Evolutionary conservation across 2,888 invertebrate species (phyloP).

Genomic region (Ectobius pallidus): DNA sequence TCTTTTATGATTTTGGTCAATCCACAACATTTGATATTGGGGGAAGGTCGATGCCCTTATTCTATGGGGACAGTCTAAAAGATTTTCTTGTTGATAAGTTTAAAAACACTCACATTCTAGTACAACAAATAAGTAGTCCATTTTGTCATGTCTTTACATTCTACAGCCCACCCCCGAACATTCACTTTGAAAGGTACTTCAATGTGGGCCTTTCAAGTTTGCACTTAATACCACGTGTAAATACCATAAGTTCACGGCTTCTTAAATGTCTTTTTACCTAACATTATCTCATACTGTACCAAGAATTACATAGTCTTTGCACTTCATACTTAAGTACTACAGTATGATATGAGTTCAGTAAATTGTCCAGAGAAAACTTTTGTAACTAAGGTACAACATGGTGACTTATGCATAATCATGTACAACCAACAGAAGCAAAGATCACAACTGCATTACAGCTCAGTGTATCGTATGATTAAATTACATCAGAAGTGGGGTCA

Average conservation of each 20-base stretch:
- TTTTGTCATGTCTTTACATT: conserved; percentile 29
- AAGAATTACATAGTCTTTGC: background rate
- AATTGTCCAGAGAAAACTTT: conserved; percentile 3
- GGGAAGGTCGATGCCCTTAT: conserved; percentile 31
- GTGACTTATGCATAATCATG: conserved; percentile 21
- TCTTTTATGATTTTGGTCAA: conserved; percentile 39
- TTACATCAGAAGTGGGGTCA: too few species aligned
- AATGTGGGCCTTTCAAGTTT: background rate
- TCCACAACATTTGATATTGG: conserved; percentile 39
- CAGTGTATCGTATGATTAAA: too few species aligned
- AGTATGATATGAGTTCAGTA: conserved; percentile 32
- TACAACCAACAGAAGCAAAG: background rate
- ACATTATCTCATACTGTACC: background rate
- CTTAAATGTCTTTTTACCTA: background rate
- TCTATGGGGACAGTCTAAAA: conserved; percentile 41
- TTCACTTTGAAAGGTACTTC: conserved; percentile 17
- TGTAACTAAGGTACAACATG: conserved; percentile 3
- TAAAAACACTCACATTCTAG: conserved; percentile 44
- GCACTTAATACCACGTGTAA: conserved; percentile 16
- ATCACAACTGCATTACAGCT: background rate
- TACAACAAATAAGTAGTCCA: conserved; percentile 42
- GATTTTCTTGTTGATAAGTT: conserved; percentile 38
- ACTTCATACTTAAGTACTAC: conserved; percentile 28
- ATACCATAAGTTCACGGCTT: conserved; percentile 20
- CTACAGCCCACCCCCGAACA: conserved; percentile 36